Conservation (phyloP, 2,113 vertebrate species). For the Regulus satrapa region DNA sequence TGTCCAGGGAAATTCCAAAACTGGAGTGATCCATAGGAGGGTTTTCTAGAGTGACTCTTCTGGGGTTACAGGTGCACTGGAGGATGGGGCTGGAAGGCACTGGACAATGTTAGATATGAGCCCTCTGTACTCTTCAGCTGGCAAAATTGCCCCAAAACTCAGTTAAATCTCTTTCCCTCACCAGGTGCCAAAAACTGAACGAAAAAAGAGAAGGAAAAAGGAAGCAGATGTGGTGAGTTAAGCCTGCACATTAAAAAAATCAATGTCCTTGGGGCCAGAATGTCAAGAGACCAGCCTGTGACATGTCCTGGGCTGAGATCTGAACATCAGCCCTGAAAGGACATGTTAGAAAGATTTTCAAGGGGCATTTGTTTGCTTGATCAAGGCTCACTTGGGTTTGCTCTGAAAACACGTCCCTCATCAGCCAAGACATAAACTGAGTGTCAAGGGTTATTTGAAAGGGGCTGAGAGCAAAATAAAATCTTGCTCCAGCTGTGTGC, state of each 20-base stretch:
- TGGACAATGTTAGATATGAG: neutral
- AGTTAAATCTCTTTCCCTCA: neutral
- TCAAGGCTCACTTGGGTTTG: neutral
- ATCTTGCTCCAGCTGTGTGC: neutral
- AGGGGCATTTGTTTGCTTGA: neutral
- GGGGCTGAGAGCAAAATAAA: neutral
- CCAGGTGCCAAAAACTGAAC: conserved; percentile 85
- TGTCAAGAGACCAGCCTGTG: neutral
- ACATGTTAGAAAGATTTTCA: accelerated
- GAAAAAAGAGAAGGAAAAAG: conserved; percentile 97
- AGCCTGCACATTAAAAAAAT: neutral
- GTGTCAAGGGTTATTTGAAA: neutral
- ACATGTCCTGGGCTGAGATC: accelerated
- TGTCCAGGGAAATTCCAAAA: neutral
- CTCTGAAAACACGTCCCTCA: neutral
- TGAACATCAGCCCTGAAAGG: neutral
- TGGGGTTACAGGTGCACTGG: neutral
- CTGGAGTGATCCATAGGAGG: accelerated
- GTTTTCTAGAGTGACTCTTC: neutral
- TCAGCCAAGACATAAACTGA: neutral
- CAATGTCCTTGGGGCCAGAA: neutral
- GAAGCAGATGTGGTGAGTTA: conserved; percentile 89
- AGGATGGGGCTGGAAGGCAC: neutral
- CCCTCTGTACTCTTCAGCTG: neutral
- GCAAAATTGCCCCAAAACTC: neutral